Base-by-base conservation (phyloP, 2,888 invertebrate genomes). In the Agrotis exclamationis region DNA sequence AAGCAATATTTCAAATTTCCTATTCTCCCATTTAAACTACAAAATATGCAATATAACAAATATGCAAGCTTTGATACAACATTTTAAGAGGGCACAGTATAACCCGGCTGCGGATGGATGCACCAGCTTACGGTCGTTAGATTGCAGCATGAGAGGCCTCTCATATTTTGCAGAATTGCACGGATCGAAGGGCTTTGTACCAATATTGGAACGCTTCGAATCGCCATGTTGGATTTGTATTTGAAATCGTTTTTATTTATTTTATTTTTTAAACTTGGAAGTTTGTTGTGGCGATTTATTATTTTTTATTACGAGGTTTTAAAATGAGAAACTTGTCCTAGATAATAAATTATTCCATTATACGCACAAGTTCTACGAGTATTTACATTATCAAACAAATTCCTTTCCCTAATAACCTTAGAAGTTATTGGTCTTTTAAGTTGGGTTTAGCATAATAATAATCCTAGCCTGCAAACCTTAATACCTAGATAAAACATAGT, bases 91-190 rank as follows among this genome's bases (percentile, higher is more conserved):
- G 22, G 51, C 24, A 11, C 6, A 33, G 58, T 56, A 66, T 65
- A 70, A 70, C 51, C 64, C 65, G 45, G 24, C 50, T n/a, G 14
- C 53, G 63, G 50, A 33, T 39, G 70, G 58, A n/a, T 69, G 69
- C 63, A 48, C 78, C 51, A 59, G 39, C 22, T 68, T 77, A 57
- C 39, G 28, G 60, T 44, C 50, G 60, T 53, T 74, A 71, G 71
- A 69, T 71, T 75, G 75, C 70, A 75, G 7, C 54, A 14, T 33
- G 65, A 73, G 72, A 70, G 70, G 67, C 64, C 75, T 81, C 73
- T 79, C 73, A 45, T 67, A 84, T 79, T 84, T 73, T 56, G 39
- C 63, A 56, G 73, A 51, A 63, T 71, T 54, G 65, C 54, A 54
- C 69, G 54, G 65, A 76, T 76, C 48, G 56, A 63, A 70, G 20